These are phyloP conservation scores for Lacerta agilis DNA, from an alignment of 2,797 vertebrate genomes.

Conservation along the genomic window DNA sequence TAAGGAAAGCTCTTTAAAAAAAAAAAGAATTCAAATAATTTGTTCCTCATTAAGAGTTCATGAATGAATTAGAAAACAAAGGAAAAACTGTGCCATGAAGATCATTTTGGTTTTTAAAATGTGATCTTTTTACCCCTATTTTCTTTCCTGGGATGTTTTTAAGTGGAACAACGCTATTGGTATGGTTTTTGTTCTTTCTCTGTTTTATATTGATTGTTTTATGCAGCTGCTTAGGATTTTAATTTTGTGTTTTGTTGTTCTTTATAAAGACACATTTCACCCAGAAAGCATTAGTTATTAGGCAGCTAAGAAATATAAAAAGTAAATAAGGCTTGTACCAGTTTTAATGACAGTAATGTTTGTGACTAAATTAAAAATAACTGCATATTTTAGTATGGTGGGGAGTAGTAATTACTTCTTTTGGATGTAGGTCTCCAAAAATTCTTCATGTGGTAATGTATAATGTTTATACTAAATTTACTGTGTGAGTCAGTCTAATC, in stretches of 20 bases:
- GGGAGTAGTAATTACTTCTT: background rate
- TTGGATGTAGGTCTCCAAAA: background rate
- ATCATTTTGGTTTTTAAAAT: conserved; percentile 10
- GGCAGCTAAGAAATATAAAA: no score
- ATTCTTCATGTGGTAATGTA: background rate
- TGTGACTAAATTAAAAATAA: background rate
- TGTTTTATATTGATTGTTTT: no score
- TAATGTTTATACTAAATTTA: background rate
- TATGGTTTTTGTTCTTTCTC: background rate
- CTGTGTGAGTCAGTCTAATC: background rate
- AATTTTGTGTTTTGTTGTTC: fast-evolving
- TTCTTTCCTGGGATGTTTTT: background rate
- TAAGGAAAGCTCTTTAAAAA: background rate
- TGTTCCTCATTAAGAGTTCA: background rate
- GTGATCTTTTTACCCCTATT: background rate
- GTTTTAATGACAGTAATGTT: background rate
- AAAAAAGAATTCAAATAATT: background rate
- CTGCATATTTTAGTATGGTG: background rate
- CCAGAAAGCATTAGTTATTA: no score
- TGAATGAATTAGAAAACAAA: background rate
- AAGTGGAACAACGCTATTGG: background rate
- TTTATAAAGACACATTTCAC: no score
- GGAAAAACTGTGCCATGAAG: background rate
- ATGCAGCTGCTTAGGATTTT: no score
- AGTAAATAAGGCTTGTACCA: background rate